Base-by-base conservation (phyloP, 1,140 invertebrate genomes). In the Drosophila ercepeae region DNA sequence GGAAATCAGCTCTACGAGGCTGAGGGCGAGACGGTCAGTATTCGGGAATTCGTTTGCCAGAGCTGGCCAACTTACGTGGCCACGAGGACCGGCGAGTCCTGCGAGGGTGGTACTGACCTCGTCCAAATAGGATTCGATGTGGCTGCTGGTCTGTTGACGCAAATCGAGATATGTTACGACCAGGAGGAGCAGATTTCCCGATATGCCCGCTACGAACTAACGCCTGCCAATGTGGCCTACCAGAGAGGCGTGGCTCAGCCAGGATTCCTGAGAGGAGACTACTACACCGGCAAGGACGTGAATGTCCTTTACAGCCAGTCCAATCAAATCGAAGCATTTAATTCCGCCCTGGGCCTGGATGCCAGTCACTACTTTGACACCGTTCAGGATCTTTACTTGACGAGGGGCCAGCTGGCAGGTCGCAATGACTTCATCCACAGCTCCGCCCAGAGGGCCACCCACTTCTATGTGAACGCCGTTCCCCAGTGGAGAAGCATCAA, bases 401-500 rank as follows among this genome's bases (percentile, higher is more conserved):
- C 94, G 0, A 91, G 93, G 21, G 94, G 95, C 11, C 95, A 95
- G 61, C 89, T 95, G 9, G 91, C 93, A 0, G 94, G 94, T 2
- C 94, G 94, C 57, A 93, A 91, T 13, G 94, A 95, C 78, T 94
- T 93, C 45, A 91, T 95, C 1, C 94, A 93, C 55, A 94, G 92
- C 0, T 89, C 92, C 2, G 93, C 93, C 16, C 94, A 95, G 75
- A 91, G 93, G 0, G 91, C 94, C 1, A 94, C 94, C 0, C 95
- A 94, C 79, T 93, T 93, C 69, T 95, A 93, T 76, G 92, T 94
- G 4, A 95, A 95, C 81, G 92, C 91, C 6, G 93, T 92, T 7
- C 94, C 94, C 0, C 94, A 89, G 70, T 95, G 94, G 94, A 93
- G 94, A 39, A 93, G 92, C n/a, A 93, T 94, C 48, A 94, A 93